Evolutionary conservation across 2,113 vertebrate genomes (phyloP), one percentile per base, ranked within the genome.

Genomic region (Spea multiplicata): DNA sequence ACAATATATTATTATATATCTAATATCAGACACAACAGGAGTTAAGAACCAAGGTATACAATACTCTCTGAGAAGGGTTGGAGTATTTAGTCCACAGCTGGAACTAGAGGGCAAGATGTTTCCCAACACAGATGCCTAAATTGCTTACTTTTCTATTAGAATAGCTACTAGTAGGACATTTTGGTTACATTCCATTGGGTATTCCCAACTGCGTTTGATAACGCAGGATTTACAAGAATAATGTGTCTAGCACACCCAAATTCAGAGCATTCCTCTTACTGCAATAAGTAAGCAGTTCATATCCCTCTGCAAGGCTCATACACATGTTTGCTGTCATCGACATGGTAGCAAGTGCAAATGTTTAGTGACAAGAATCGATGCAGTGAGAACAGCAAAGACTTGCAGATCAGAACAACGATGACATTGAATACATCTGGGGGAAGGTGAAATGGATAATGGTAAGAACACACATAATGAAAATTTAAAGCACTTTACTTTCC

Each of bases 311-410:
- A 47, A 55, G 3, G 49, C 44, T n/a, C 65, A 50, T 52, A 46
- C 61, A 61, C 71, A 71, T 46, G 71, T 80, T 68, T 65, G 52
- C 64, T 68, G 64, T 74, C 71, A 80, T 46, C 61, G 10, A 50
- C 50, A 53, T 80, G 78, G 73, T 53, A 61, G 45, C 71, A 8
- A 48, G 13, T 67, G 71, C 78, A 80, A 80, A 73, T 61, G 71
- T 68, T 80, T 68, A 80, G 53, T 80, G 78, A 74, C 78, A 74
- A 74, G 62, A 79, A 74, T 80, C 64, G 6, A 80, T 77, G 55
- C 44, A 16, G 44, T 61, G 45, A 46, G 14, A 74, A 53, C 61
- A 80, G 49, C 59, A 66, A 52, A 14, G 55, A 45, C 70, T 66
- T 67, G 49, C 6, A 73, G n/a, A 74, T 52, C 48, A 59, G 44